phyloP scores from a whole-genome alignment of 2,888 invertebrate species.

The Eudemis profundana region DNA sequence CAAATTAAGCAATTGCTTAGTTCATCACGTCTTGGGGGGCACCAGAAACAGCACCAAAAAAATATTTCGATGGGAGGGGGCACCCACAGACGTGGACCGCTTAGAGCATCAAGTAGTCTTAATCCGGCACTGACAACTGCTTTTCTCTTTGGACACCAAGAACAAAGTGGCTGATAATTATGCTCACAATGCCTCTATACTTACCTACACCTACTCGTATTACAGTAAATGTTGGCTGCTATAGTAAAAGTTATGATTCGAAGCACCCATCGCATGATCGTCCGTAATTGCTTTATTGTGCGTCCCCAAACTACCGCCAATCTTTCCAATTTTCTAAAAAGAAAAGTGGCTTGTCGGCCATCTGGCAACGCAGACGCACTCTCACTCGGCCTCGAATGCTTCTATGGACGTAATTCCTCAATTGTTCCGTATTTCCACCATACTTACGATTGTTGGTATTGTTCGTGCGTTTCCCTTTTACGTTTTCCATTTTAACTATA shows the following conservation, averaged over 20 bases:
- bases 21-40: too few species aligned
- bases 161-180: too few species aligned
- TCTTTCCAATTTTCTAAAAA: slow-evolving; percentile 35
- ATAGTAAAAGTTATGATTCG: slow-evolving; percentile 16
- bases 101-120: too few species aligned
- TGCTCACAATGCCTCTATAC: too few species aligned
- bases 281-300: slow-evolving; percentile 33
- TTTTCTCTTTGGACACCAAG: too few species aligned
- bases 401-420: slow-evolving; percentile 21
- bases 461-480: slow-evolving; percentile 30
- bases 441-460: slow-evolving; percentile 15
- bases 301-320: slow-evolving; percentile 5
- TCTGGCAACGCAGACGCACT: slow-evolving; percentile 13
- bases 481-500: slow-evolving; percentile 25
- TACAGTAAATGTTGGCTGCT: not conserved
- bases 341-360: slow-evolving; percentile 27
- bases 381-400: slow-evolving; percentile 17
- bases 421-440: slow-evolving; percentile 20
- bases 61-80: too few species aligned
- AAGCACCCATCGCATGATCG: slow-evolving; percentile 17
- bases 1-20: too few species aligned
- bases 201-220: too few species aligned
- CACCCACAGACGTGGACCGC: too few species aligned
- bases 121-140: too few species aligned
- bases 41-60: too few species aligned